Conservation (phyloP, 2,888 invertebrate species). For the Pheosia gnoma region DNA sequence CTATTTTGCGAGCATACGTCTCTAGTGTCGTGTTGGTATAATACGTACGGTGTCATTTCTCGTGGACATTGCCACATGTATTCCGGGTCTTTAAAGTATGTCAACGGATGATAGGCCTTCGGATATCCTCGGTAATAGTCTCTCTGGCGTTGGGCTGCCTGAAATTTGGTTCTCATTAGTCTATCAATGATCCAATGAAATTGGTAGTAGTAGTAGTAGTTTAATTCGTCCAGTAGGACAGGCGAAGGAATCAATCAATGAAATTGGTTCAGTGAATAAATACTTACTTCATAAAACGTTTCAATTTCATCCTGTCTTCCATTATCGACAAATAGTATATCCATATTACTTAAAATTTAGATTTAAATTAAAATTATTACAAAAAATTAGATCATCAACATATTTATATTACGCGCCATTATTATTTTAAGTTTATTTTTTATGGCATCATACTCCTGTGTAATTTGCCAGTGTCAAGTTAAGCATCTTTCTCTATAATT, state of each 20-base stretch:
- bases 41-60: constrained; percentile 80
- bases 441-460: too few relatives aligned
- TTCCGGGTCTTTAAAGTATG: constrained; percentile 80
- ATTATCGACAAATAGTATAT: constrained; percentile 67
- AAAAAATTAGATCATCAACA: too few relatives aligned
- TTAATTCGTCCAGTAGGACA: too few relatives aligned
- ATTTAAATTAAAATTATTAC: neutral
- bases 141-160: constrained; percentile 85
- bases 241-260: too few relatives aligned
- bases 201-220: too few relatives aligned
- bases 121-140: constrained; percentile 85
- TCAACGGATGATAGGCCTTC: constrained; percentile 82
- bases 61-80: constrained; percentile 83
- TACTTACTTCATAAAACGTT: constrained; percentile 71
- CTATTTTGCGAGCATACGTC: too few relatives aligned
- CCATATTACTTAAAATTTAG: constrained; percentile 36
- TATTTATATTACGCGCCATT: neutral
- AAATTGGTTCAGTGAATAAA: neutral
- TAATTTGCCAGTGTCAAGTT: too few relatives aligned
- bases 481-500: too few relatives aligned
- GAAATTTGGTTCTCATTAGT: constrained; percentile 5
- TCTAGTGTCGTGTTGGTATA: neutral
- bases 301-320: constrained; percentile 73
- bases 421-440: too few relatives aligned
- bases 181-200: too few relatives aligned